Conservation (phyloP, 2,113 vertebrate species). For the Cnemophilus loriae region DNA sequence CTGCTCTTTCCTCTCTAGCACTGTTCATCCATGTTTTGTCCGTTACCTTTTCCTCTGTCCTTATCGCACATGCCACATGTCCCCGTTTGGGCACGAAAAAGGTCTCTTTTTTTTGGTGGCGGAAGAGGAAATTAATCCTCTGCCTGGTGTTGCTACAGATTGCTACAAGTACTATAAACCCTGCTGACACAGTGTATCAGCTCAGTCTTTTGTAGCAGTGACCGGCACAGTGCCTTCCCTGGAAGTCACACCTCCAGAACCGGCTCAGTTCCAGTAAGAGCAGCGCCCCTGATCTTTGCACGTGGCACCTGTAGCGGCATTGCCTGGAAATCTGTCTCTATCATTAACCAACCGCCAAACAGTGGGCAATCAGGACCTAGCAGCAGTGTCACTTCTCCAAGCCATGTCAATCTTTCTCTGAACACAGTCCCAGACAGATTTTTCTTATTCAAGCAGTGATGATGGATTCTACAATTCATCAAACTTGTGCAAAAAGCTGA, state of each 20-base stretch:
- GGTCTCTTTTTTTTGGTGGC: background rate
- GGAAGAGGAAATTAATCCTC: background rate
- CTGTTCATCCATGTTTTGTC: background rate
- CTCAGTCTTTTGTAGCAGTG: conserved; percentile 81
- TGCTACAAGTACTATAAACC: conserved; percentile 85
- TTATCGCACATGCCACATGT: background rate
- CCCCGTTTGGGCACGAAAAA: background rate
- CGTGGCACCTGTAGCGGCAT: conserved; percentile 83
- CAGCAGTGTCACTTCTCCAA: conserved; percentile 85
- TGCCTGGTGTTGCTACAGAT: background rate
- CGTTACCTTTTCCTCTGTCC: background rate
- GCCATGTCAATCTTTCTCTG: conserved; percentile 86
- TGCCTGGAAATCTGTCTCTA: conserved; percentile 90
- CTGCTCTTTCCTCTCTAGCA: background rate
- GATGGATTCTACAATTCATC: conserved; percentile 84
- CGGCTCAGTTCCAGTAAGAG: conserved; percentile 87
- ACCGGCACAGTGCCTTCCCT: conserved; percentile 87
- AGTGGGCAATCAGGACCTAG: conserved; percentile 87
- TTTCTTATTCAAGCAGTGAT: conserved; percentile 95
- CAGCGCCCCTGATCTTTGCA: conserved; percentile 87
- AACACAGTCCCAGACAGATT: conserved; percentile 89
- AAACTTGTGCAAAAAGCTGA: background rate
- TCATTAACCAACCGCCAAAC: conserved; percentile 86
- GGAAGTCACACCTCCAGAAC: conserved; percentile 84
- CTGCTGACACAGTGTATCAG: conserved; percentile 89